These are phyloP conservation scores for Diloba caeruleocephala DNA, from an alignment of 2,888 invertebrate species.

Conservation along the genomic window DNA sequence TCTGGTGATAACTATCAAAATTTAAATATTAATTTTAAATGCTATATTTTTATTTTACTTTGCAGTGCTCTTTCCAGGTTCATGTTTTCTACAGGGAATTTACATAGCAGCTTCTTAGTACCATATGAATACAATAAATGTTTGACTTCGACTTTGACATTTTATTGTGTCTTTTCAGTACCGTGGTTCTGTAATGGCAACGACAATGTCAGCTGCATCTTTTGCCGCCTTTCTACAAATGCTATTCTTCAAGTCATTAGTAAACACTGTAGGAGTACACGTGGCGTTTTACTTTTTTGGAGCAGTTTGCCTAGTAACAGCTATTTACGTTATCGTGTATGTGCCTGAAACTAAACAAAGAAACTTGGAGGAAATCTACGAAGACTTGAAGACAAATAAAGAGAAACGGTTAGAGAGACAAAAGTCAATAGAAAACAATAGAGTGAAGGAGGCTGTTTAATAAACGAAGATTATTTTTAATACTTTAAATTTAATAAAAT, in stretches of 20 bases:
- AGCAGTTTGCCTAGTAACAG: slow-evolving; percentile 64
- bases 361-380: slow-evolving; percentile 72
- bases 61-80: too few relatives aligned
- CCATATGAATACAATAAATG: too few relatives aligned
- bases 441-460: slow-evolving; percentile 6
- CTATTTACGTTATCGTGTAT: slow-evolving; percentile 64
- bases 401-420: slow-evolving; percentile 58
- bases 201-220: slow-evolving; percentile 71
- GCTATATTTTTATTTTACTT: too few relatives aligned
- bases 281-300: slow-evolving; percentile 76
- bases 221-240: slow-evolving; percentile 71
- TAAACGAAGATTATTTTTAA: not conserved
- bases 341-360: slow-evolving; percentile 76
- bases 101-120: too few relatives aligned
- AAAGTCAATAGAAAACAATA: slow-evolving; percentile 2
- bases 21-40: too few relatives aligned
- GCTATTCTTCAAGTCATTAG: slow-evolving; percentile 76
- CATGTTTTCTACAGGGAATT: too few relatives aligned
- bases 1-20: too few relatives aligned
- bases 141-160: too few relatives aligned
- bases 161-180: slow-evolving; percentile 69
- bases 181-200: slow-evolving; percentile 76
- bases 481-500: too few relatives aligned
- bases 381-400: slow-evolving; percentile 70
- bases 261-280: slow-evolving; percentile 68